A percentile compares a stretch with the other conserved stretches of the same genome.
Conservation (phyloP, 2,888 invertebrate species). For the Yponomeuta malinellus region DNA sequence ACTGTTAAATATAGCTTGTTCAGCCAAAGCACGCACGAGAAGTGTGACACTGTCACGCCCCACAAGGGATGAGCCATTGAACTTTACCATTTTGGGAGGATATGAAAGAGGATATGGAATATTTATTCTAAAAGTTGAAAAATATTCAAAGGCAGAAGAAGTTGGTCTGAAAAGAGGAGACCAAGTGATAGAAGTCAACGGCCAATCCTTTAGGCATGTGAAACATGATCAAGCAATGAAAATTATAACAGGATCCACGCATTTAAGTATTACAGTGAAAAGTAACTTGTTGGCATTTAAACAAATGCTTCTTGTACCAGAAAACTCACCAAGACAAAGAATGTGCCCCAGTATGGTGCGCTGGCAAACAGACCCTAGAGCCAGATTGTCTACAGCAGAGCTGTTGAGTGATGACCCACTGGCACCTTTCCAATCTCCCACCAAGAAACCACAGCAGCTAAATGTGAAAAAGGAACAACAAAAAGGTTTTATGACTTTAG, state of each 20-base stretch:
- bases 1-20: conserved; percentile 96
- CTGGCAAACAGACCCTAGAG: conserved; percentile 81
- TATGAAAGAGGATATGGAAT: conserved; percentile 94
- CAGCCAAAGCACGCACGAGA: conserved; percentile 95
- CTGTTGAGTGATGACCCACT: conserved; percentile 70
- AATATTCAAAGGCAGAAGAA: conserved; percentile 94
- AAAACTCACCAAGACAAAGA: conserved; percentile 86
- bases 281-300: conserved; percentile 94
- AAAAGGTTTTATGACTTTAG: conserved; percentile 92
- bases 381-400: conserved; percentile 87
- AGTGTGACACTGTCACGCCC: conserved; percentile 94
- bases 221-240: conserved; percentile 94
- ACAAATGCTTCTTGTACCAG: conserved; percentile 81
- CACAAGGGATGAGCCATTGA: conserved; percentile 93
- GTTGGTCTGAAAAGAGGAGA: conserved; percentile 97
- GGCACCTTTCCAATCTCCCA: conserved; percentile 71
- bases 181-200: conserved; percentile 98
- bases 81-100: conserved; percentile 96
- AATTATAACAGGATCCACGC: conserved; percentile 94
- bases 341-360: conserved; percentile 80
- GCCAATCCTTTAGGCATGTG: conserved; percentile 96
- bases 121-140: conserved; percentile 96
- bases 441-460: conserved; percentile 73
- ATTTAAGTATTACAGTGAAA: conserved; percentile 96
- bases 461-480: conserved; percentile 78